phyloP scores from a whole-genome alignment of 1,140 invertebrate species.

The Fopius arisanus region DNA sequence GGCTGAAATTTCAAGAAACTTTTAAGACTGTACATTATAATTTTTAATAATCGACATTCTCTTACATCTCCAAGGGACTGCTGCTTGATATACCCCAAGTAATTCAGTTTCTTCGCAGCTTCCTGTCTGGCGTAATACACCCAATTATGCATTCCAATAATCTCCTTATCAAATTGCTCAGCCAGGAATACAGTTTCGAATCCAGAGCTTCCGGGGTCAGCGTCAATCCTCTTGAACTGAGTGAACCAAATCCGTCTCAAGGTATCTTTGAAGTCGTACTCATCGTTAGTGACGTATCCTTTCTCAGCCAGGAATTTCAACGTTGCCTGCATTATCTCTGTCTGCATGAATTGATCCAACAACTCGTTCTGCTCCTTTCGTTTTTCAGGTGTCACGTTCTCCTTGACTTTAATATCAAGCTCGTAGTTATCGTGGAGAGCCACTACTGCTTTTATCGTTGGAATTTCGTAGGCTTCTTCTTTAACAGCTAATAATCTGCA shows the following conservation, averaged over 20 bases:
- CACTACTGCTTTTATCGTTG: slow-evolving; percentile 61
- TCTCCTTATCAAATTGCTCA: slow-evolving; percentile 66
- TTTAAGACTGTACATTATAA: too few relatives aligned
- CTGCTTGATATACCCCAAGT: slow-evolving; percentile 67
- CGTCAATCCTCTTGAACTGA: slow-evolving; percentile 66
- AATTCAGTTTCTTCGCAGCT: slow-evolving; percentile 64
- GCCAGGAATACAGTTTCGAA: slow-evolving; percentile 72
- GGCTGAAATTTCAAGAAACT: too few relatives aligned
- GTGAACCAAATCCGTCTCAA: slow-evolving; percentile 67
- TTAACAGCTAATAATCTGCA: slow-evolving; percentile 56
- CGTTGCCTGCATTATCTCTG: slow-evolving; percentile 68
- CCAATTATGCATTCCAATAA: slow-evolving; percentile 72
- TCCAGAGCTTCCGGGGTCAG: slow-evolving; percentile 65
- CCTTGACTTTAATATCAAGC: slow-evolving; percentile 64
- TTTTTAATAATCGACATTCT: slow-evolving; percentile 18
- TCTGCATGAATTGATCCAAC: slow-evolving; percentile 68
- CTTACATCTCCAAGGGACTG: slow-evolving; percentile 61
- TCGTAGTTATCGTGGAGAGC: slow-evolving; percentile 64
- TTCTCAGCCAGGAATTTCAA: slow-evolving; percentile 68
- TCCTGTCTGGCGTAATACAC: slow-evolving; percentile 68
- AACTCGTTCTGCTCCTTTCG: slow-evolving; percentile 67
- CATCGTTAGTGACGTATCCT: slow-evolving; percentile 59
- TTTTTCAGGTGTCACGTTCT: slow-evolving; percentile 67
- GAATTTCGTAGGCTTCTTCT: slow-evolving; percentile 56
- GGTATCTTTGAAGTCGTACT: slow-evolving; percentile 64